phyloP scores from a whole-genome alignment of 2,888 invertebrate genomes.

The Parasteatoda lunata region DNA sequence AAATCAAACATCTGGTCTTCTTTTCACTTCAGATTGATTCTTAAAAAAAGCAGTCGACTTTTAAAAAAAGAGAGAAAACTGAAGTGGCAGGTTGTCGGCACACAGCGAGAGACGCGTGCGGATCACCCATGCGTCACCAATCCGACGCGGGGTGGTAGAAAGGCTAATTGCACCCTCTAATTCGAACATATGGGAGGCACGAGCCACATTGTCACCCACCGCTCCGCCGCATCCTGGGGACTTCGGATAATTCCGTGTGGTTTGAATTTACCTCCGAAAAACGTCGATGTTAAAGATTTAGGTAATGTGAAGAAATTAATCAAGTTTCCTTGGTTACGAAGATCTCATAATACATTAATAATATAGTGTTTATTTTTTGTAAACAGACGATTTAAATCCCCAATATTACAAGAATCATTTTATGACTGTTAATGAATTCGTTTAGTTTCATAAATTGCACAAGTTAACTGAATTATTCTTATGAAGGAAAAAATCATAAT shows the following conservation, averaged over 20 bases:
- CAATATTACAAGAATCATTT: too few relatives aligned
- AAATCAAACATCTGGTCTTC: conserved; percentile 1
- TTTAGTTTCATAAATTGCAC: too few relatives aligned
- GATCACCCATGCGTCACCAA: conserved; percentile 10
- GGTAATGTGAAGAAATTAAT: too few relatives aligned
- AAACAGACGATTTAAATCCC: too few relatives aligned
- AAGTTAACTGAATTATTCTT: too few relatives aligned
- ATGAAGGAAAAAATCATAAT: too few relatives aligned
- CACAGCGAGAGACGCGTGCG: conserved; percentile 45
- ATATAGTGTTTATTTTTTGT: too few relatives aligned
- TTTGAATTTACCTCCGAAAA: neutral
- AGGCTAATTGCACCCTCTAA: conserved; percentile 48
- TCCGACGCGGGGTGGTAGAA: conserved; percentile 11
- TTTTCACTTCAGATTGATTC: neutral
- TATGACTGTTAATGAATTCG: too few relatives aligned
- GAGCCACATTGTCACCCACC: conserved; percentile 16
- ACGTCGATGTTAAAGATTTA: too few relatives aligned
- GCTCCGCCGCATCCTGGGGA: neutral
- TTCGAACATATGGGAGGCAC: conserved; percentile 59
- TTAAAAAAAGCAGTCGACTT: neutral
- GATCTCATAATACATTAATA: too few relatives aligned
- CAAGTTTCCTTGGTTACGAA: too few relatives aligned
- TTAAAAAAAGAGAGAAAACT: neutral
- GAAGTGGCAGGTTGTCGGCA: conserved; percentile 33
- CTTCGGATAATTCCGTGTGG: neutral